A percentile compares a stretch with the other conserved stretches of the same genome.
phyloP scores from a whole-genome alignment of 2,113 vertebrate genomes.

The Carlito syrichta region DNA sequence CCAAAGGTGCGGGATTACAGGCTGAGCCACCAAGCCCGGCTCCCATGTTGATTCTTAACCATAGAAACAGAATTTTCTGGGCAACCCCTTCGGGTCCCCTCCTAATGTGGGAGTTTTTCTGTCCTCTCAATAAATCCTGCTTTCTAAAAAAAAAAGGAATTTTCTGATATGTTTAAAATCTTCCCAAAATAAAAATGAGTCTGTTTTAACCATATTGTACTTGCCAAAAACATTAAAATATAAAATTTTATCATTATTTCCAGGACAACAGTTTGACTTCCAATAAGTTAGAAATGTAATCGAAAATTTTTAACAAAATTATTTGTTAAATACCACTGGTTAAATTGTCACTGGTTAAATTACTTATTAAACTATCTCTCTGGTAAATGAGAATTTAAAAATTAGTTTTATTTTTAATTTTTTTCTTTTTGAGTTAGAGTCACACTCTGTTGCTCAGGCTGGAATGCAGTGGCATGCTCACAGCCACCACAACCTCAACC shows the following conservation, averaged over 20 bases:
- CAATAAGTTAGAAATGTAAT: neutral
- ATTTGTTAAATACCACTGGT: neutral
- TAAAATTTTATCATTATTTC: neutral
- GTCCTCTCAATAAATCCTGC: too few species aligned
- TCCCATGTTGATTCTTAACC: too few species aligned
- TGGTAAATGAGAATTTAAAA: neutral
- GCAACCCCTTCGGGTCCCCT: too few species aligned
- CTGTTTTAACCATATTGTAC: neutral
- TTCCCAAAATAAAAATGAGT: neutral
- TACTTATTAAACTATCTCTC: too few species aligned
- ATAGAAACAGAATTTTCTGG: neutral
- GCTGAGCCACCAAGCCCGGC: too few species aligned
- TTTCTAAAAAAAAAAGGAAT: neutral
- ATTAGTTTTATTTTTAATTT: neutral
- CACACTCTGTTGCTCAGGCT: too few species aligned
- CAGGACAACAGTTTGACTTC: neutral
- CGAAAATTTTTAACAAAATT: neutral
- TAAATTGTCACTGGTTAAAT: too few species aligned
- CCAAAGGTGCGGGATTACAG: too few species aligned
- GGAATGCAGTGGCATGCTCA: too few species aligned
- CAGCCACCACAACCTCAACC: too few species aligned
- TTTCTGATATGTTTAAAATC: neutral
- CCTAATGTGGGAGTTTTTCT: too few species aligned
- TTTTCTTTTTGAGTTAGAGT: too few species aligned
- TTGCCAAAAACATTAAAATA: neutral